Percentiles rank a stretch among this genome's conserved stretches.
These are phyloP conservation scores for Cancer borealis DNA, from an alignment of 2,888 invertebrate genomes.

Conservation along the genomic window DNA sequence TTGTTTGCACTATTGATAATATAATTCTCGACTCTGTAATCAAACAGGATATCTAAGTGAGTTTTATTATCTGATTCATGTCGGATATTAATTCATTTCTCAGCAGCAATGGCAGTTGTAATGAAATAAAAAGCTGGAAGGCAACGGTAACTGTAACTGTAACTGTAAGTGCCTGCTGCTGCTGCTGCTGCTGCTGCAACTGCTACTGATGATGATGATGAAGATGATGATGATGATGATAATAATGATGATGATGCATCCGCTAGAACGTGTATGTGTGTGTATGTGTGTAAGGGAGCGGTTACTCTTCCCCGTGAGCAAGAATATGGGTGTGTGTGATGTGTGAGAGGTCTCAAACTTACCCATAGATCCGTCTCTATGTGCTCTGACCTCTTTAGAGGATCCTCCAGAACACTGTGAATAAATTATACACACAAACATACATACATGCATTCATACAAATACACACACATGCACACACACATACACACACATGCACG, in stretches of 20 bases:
- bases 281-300: constrained; percentile 14
- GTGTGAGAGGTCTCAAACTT: neutral
- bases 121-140: neutral
- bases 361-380: too few relatives aligned
- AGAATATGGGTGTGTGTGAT: constrained; percentile 16
- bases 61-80: constrained; percentile 17
- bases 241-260: neutral
- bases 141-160: neutral
- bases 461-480: too few relatives aligned
- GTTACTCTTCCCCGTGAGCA: too few relatives aligned
- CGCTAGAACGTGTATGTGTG: neutral
- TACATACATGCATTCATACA: too few relatives aligned
- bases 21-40: constrained; percentile 1
- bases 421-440: too few relatives aligned
- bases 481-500: too few relatives aligned
- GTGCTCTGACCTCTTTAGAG: too few relatives aligned
- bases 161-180: too few relatives aligned
- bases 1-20: constrained; percentile 25
- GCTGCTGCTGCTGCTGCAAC: too few relatives aligned
- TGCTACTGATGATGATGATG: too few relatives aligned
- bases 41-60: neutral
- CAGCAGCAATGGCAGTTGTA: neutral
- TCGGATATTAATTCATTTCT: constrained; percentile 31
- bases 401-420: too few relatives aligned
- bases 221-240: neutral